phyloP scores from a whole-genome alignment of 2,113 vertebrate genomes.

The Butorides virescens region DNA sequence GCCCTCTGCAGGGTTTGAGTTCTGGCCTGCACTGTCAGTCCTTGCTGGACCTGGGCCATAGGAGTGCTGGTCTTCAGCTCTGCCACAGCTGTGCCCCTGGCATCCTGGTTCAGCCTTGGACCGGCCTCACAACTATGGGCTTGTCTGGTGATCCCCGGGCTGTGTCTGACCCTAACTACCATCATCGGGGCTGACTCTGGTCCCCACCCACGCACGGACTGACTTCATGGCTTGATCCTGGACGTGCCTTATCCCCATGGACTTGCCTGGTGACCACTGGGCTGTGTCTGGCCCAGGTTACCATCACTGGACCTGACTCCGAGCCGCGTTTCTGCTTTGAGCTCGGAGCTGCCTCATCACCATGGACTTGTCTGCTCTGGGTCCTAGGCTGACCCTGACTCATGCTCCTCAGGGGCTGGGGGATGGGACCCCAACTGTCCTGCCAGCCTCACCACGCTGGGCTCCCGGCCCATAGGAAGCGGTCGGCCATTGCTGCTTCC shows the following conservation, averaged over 20 bases:
- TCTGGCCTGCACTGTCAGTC: not conserved
- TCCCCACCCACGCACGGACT: rapidly evolving
- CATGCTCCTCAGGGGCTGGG: rapidly evolving
- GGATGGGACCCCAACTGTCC: rapidly evolving
- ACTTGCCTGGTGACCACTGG: not conserved
- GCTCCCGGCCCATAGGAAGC: not conserved
- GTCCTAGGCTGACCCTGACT: not conserved
- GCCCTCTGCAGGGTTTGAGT: not conserved
- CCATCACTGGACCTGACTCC: not conserved
- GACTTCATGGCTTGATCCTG: not conserved
- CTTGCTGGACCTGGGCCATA: not conserved
- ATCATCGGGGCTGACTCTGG: not conserved
- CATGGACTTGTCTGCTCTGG: not conserved
- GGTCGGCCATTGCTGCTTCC: not conserved
- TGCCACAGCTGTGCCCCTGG: rapidly evolving
- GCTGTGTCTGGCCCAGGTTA: not conserved
- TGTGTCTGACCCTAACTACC: not conserved
- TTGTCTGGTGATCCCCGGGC: not conserved
- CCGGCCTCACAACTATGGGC: not conserved
- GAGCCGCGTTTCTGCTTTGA: rapidly evolving
- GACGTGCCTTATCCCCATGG: not conserved
- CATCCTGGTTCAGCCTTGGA: not conserved
- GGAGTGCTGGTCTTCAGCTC: not conserved
- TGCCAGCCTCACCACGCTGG: not conserved
- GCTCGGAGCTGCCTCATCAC: not conserved